These are phyloP conservation scores for Cinclus mexicanus DNA, from an alignment of 2,113 vertebrate species.

Conservation along the genomic window DNA sequence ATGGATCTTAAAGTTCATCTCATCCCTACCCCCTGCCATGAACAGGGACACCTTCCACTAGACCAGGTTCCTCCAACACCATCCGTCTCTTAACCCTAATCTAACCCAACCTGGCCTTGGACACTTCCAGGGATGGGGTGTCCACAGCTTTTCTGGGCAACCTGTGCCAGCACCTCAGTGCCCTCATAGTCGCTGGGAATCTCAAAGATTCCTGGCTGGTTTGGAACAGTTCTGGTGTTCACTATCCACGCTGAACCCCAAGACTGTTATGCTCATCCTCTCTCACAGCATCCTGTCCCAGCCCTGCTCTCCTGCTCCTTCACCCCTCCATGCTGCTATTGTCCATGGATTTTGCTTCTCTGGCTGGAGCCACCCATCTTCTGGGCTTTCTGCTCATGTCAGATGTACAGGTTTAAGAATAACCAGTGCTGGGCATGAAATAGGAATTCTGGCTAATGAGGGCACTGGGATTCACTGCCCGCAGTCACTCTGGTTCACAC, in stretches of 20 bases:
- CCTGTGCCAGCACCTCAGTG: rapidly evolving
- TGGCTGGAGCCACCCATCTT: rapidly evolving
- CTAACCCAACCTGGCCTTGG: not conserved
- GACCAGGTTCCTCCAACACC: not conserved
- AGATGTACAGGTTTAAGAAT: not conserved
- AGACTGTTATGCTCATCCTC: rapidly evolving
- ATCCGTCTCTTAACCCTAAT: not conserved
- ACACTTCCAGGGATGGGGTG: not conserved
- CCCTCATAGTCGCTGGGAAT: not conserved
- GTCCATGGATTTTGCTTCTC: not conserved
- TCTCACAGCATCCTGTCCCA: rapidly evolving
- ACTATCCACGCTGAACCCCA: rapidly evolving
- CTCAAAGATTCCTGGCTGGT: not conserved
- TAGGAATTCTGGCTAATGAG: not conserved
- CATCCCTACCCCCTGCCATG: too few relatives aligned
- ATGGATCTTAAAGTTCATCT: not conserved
- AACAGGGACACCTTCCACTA: not conserved
- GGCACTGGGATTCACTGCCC: not conserved
- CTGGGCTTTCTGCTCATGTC: not conserved
- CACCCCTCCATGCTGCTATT: not conserved
- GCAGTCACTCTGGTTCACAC: rapidly evolving
- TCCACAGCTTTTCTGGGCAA: not conserved
- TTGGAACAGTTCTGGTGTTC: not conserved
- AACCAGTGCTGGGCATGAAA: not conserved
- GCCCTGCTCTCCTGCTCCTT: not conserved